Conservation (phyloP, 2,113 vertebrate genomes). For the Ciconia boyciana region DNA sequence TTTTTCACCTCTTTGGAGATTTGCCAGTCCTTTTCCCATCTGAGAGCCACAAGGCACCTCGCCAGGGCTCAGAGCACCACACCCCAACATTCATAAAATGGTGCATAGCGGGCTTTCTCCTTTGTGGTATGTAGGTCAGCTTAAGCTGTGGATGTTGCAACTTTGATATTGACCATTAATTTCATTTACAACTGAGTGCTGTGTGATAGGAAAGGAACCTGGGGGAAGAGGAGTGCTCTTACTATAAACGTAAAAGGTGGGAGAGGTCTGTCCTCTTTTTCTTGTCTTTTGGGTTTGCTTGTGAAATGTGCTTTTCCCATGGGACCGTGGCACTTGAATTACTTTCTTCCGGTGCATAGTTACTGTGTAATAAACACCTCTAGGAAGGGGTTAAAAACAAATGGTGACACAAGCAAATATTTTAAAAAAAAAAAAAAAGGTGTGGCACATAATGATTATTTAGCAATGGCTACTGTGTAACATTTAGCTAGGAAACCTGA, state of each 20-base stretch:
- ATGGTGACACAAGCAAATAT: background rate
- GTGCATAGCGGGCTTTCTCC: background rate
- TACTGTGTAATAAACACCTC: background rate
- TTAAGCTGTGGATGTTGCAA: background rate
- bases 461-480: constrained; percentile 1
- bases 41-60: background rate
- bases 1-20: constrained; percentile 20
- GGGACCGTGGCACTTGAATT: accelerated
- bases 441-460: constrained; percentile 39
- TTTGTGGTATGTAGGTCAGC: background rate
- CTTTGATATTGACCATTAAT: background rate
- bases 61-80: background rate
- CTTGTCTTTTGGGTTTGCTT: background rate
- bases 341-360: background rate
- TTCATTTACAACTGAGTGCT: background rate
- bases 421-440: background rate
- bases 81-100: background rate
- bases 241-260: background rate
- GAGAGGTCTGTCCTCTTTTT: background rate
- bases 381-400: background rate
- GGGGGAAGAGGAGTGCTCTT: background rate
- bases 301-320: background rate
- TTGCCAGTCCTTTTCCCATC: background rate
- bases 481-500: constrained; percentile 39
- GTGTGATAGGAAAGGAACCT: background rate